phyloP scores from a whole-genome alignment of 2,797 vertebrate genomes.

The Avahi laniger region DNA sequence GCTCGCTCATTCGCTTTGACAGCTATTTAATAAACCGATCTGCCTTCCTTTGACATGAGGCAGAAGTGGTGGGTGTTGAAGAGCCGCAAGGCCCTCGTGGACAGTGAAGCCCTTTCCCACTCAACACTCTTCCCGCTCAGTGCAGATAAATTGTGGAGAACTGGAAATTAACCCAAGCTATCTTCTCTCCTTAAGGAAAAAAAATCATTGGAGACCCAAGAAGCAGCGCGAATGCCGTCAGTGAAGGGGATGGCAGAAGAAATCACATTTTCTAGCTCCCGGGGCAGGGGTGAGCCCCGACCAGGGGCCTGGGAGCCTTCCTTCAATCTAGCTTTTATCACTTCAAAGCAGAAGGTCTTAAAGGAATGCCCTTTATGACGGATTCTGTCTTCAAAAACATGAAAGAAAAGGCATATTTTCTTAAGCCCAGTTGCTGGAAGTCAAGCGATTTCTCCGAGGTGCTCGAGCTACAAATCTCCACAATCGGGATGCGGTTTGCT shows the following conservation, averaged over 20 bases:
- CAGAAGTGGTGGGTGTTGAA: constrained; percentile 89
- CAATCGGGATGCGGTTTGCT: neutral
- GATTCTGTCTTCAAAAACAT: constrained; percentile 73
- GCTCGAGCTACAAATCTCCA: neutral
- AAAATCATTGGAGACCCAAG: constrained; percentile 48
- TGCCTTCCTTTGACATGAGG: constrained; percentile 89
- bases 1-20: constrained; percentile 86
- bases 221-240: constrained; percentile 50
- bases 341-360: constrained; percentile 76
- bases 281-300: constrained; percentile 72
- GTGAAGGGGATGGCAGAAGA: constrained; percentile 67
- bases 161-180: constrained; percentile 85
- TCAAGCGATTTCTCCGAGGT: neutral
- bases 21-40: constrained; percentile 91
- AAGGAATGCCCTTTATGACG: constrained; percentile 73
- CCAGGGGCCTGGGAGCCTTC: constrained; percentile 66
- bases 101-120: constrained; percentile 89
- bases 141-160: constrained; percentile 88
- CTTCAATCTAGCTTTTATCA: constrained; percentile 76
- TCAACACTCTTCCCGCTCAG: constrained; percentile 88
- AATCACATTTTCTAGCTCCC: constrained; percentile 77
- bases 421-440: constrained; percentile 69
- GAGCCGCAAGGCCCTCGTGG: constrained; percentile 85
- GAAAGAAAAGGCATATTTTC: constrained; percentile 69
- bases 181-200: constrained; percentile 73